Base-by-base conservation (phyloP, 2,888 invertebrate species). In the Thumatha senex region DNA sequence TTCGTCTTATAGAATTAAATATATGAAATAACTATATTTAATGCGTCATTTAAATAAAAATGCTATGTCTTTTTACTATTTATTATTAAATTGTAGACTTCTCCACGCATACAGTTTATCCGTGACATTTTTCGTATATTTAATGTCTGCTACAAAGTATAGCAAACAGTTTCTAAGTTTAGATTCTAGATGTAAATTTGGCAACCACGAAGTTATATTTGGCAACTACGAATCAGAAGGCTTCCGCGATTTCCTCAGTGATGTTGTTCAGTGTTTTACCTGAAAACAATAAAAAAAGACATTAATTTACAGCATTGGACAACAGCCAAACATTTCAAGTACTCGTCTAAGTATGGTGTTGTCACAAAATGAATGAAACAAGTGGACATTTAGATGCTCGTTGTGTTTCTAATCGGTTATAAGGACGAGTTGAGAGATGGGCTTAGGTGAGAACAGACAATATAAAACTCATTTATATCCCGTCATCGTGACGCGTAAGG, bases 391-490 rank as follows among this genome's bases (percentile, higher is more conserved):
- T 78, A 79, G 76, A 76, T 67, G 67, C 63, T 72, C 72, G 72
- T 71, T 61, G 57, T 74, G 76, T 81, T 84, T 78, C 78, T 82
- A 83, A 81, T 84, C 82, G 78, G 81, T 80, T 81, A 85, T 84
- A 80, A 76, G 72, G 74, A 59, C 68, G 68, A 76, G 76, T 66
- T 78, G 82, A 81, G 78, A 82, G 83, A 84, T 82, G 81, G 82
- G 82, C 81, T 84, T 82, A 87, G 86, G 89, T 87, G 86, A 75
- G 82, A 84, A 86, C 84, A 85, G 86, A 89, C 85, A 82, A 86
- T 88, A 86, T 87, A 86, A 87, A 88, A 83, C 82, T 84, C 86
- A 89, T 90, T 89, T 89, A 89, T 89, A 85, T 82, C 81, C 84
- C 80, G 86, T 86, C 89, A 85, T 74, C 70, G 76, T 83, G 87